Evolutionary conservation across 2,797 vertebrate species (phyloP).

Genomic region (Sebastes hubbsi): DNA sequence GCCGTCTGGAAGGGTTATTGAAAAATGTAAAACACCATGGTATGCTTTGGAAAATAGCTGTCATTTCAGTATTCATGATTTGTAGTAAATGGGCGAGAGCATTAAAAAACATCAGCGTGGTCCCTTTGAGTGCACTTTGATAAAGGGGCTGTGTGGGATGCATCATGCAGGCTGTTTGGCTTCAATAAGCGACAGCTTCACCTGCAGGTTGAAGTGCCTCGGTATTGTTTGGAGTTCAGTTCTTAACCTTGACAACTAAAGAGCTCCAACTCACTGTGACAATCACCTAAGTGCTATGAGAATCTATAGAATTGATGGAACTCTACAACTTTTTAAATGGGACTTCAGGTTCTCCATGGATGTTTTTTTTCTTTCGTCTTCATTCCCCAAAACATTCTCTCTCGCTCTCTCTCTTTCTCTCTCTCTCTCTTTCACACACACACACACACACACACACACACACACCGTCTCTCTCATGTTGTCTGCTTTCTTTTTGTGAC

Average conservation of each 20-base stretch:
- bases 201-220: constrained; percentile 36
- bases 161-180: constrained; percentile 20
- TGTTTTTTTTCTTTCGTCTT: background rate
- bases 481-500: constrained; percentile 32
- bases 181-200: constrained; percentile 31
- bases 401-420: background rate
- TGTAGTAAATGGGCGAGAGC: constrained; percentile 15
- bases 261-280: constrained; percentile 22
- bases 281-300: constrained; percentile 18
- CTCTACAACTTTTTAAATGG: constrained; percentile 5
- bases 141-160: constrained; percentile 46
- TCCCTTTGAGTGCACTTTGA: constrained; percentile 44
- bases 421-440: background rate
- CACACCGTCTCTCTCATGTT: constrained; percentile 11
- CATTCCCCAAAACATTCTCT: background rate
- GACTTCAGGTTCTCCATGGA: background rate
- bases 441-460: background rate
- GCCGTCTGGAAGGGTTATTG: background rate
- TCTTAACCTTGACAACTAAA: constrained; percentile 40
- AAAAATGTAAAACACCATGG: background rate
- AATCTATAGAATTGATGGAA: constrained; percentile 34
- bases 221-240: constrained; percentile 41
- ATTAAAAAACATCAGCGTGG: constrained; percentile 26
- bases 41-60: background rate
- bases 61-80: background rate